Evolutionary conservation across 2,888 invertebrate species (phyloP), one percentile per base, ranked within the genome.

Genomic region (Omphaloscelis lunosa): DNA sequence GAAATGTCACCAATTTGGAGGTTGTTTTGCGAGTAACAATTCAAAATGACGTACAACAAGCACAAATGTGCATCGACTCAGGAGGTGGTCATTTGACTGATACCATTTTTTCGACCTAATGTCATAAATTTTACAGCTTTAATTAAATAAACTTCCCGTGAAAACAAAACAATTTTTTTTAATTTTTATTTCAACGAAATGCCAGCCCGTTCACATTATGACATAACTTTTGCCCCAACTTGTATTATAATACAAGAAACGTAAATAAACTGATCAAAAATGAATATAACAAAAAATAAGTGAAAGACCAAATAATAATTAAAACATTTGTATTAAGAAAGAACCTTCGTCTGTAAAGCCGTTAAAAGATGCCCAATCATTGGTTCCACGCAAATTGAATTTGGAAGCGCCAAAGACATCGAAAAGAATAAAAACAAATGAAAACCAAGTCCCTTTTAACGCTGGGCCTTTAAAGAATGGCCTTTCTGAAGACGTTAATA

Each of bases 371-470:
- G 45, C 12, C 63, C 72, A 75, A 75, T 85, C 61, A 86, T 75
- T 82, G 73, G 67, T 72, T 84, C 39, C n/a, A 23, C 58, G 23
- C n/a, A 72, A 77, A 84, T 84, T 87, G 75, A 86, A 86, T 79
- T 69, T 39, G 29, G 34, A 77, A 76, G 73, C 72, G 63, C 27
- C 68, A 67, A 79, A 77, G 59, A 85, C 48, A 68, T 70, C 15
- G 53, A 72, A 79, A 72, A 66, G 77, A 79, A 84, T 75, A 76
- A 87, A 86, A 84, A 80, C 79, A 80, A 87, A 84, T 73, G 75
- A 78, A 82, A 82, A 77, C 70, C 53, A 70, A 84, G 62, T 59
- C 48, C 67, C 59, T 86, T 80, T 78, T 79, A 84, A 59, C 58
- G 51, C 61, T 29, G 58, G 56, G 61, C 58, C n/a, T 79, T 84